Conservation (phyloP, 2,797 vertebrate species). For the Squalus acanthias region DNA sequence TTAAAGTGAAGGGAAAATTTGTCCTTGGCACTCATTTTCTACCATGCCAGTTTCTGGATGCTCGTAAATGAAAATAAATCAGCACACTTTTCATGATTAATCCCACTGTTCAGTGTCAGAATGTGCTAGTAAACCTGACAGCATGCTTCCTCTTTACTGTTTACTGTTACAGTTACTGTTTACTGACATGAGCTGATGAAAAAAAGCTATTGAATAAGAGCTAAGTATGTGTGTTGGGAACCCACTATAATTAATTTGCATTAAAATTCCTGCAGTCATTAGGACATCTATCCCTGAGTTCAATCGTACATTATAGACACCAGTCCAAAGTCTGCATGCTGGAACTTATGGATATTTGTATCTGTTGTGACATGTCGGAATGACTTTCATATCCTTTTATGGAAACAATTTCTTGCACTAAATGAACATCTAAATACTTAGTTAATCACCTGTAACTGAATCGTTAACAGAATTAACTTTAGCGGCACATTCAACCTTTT, state of each 20-base stretch:
- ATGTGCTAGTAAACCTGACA: neutral
- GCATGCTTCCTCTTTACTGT: neutral
- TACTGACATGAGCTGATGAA: neutral
- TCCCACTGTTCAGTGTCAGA: conserved; percentile 9
- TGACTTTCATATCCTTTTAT: neutral
- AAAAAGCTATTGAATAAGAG: neutral
- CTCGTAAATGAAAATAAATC: neutral
- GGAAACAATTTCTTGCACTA: neutral
- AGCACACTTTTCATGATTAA: neutral
- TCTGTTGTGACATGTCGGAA: neutral
- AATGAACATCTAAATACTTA: neutral
- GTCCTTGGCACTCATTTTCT: neutral
- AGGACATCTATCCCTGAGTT: neutral
- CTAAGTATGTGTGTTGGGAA: neutral
- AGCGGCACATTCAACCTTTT: neutral
- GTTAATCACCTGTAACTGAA: neutral
- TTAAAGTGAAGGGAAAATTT: neutral
- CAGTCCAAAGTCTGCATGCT: neutral
- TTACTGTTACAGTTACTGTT: neutral
- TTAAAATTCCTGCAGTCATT: neutral
- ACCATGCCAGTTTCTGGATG: neutral
- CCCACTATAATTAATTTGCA: neutral
- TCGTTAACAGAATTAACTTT: neutral
- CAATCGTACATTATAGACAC: neutral
- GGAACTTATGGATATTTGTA: neutral